A percentile compares a stretch with the other conserved stretches of the same genome.
Evolutionary conservation across 2,797 vertebrate genomes (phyloP).

Genomic region (Gila robusta): DNA sequence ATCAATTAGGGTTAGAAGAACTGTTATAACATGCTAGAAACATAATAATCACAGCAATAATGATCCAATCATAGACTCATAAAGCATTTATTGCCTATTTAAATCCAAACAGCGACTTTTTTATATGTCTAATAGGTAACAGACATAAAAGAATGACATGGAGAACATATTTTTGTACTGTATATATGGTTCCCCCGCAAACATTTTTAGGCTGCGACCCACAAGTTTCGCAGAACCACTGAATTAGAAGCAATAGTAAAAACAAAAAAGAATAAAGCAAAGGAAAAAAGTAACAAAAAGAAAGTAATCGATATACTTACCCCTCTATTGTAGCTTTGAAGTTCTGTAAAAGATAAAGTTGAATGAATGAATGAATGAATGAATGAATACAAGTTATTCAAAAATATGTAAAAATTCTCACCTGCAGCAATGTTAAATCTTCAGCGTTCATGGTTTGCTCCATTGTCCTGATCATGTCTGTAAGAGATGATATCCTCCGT

Average conservation of each 20-base stretch:
- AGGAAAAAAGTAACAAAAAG: not conserved
- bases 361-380: no score
- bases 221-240: not conserved
- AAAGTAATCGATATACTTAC: slow-evolving; percentile 62
- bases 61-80: no score
- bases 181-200: not conserved
- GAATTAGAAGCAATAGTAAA: not conserved
- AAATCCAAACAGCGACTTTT: not conserved
- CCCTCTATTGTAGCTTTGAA: slow-evolving; percentile 73
- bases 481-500: slow-evolving; percentile 62
- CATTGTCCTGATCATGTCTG: slow-evolving; percentile 67
- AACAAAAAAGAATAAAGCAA: not conserved
- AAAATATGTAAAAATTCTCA: slow-evolving; percentile 39
- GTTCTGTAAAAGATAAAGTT: slow-evolving; percentile 69
- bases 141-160: not conserved
- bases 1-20: no score
- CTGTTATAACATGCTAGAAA: no score
- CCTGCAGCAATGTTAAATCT: slow-evolving; percentile 72
- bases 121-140: not conserved
- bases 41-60: no score
- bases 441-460: slow-evolving; percentile 71
- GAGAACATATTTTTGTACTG: not conserved
- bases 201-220: not conserved
- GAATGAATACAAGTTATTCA: not conserved
- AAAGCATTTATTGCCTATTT: not conserved